Evolutionary conservation across 2,888 invertebrate genomes (phyloP).

Genomic region (Selenia dentaria): DNA sequence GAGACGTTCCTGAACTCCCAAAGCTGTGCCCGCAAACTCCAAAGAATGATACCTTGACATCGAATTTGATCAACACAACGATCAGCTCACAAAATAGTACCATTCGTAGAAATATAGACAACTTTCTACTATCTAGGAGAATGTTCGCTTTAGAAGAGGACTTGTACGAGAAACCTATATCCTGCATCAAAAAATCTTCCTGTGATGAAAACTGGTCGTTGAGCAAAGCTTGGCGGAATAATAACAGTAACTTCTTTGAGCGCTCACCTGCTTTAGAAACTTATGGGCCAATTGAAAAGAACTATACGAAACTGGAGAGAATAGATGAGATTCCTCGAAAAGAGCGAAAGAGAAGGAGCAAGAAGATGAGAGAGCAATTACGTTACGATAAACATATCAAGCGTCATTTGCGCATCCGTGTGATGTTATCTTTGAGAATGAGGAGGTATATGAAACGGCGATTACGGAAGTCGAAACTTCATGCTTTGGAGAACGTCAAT

Average conservation of each 20-base stretch:
- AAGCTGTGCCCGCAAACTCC: slow-evolving; percentile 44
- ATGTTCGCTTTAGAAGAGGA: slow-evolving; percentile 74
- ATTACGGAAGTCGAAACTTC: slow-evolving; percentile 51
- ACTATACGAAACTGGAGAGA: slow-evolving; percentile 54
- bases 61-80: slow-evolving; percentile 67
- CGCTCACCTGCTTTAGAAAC: slow-evolving; percentile 54
- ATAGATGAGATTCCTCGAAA: slow-evolving; percentile 71
- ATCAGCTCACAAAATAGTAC: slow-evolving; percentile 73
- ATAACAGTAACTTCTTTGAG: slow-evolving; percentile 64
- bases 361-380: slow-evolving; percentile 73
- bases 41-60: slow-evolving; percentile 64
- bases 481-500: slow-evolving; percentile 48
- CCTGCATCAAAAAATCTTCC: slow-evolving; percentile 59
- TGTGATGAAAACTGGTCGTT: slow-evolving; percentile 81
- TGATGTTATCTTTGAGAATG: slow-evolving; percentile 88
- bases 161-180: slow-evolving; percentile 74
- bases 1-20: slow-evolving; percentile 60
- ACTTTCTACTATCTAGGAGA: slow-evolving; percentile 65
- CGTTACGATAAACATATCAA: slow-evolving; percentile 85
- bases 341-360: slow-evolving; percentile 59
- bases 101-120: slow-evolving; percentile 69
- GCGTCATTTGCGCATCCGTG: slow-evolving; percentile 86
- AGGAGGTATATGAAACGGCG: slow-evolving; percentile 78
- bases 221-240: slow-evolving; percentile 77
- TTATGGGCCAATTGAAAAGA: slow-evolving; percentile 50